phyloP scores from a whole-genome alignment of 2,888 invertebrate species.

The Colostygia pectinataria region DNA sequence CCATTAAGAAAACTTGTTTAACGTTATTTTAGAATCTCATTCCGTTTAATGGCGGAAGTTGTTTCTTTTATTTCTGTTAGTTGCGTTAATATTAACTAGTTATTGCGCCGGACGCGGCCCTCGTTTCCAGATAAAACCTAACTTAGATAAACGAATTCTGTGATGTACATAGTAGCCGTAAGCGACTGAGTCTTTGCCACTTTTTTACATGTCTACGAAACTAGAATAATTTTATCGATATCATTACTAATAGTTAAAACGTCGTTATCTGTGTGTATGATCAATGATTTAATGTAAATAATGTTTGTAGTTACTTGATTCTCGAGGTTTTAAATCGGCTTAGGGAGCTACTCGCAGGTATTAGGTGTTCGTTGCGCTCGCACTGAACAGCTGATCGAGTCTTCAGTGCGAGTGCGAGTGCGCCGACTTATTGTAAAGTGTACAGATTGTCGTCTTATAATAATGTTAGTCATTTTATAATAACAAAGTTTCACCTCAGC shows the following conservation, averaged over 20 bases:
- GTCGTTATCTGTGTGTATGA: constrained; percentile 11
- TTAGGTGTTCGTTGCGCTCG: neutral
- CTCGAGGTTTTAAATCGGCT: constrained; percentile 50
- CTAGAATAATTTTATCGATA: constrained; percentile 51
- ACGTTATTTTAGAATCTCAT: constrained; percentile 28
- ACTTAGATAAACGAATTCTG: constrained; percentile 42
- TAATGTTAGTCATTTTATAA: neutral
- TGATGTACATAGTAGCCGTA: constrained; percentile 76
- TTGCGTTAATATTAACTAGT: constrained; percentile 7
- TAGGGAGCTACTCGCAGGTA: constrained; percentile 2
- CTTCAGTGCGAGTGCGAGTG: neutral
- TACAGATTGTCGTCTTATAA: constrained; percentile 5
- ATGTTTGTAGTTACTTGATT: constrained; percentile 65
- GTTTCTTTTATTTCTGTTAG: constrained; percentile 23
- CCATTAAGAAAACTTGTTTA: constrained; percentile 25
- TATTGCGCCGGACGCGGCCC: constrained; percentile 1
- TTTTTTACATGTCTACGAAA: constrained; percentile 79
- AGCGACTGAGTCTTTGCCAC: constrained; percentile 80
- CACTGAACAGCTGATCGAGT: too few relatives aligned
- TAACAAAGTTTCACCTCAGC: neutral
- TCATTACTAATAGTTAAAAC: neutral
- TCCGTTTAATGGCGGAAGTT: constrained; percentile 27
- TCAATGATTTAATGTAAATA: constrained; percentile 68
- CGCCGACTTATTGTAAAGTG: constrained; percentile 5
- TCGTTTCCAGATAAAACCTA: constrained; percentile 2